Evolutionary conservation across 2,113 vertebrate genomes (phyloP), one percentile per base, ranked within the genome.

Genomic region (Machaerirhynchus nigripectus): DNA sequence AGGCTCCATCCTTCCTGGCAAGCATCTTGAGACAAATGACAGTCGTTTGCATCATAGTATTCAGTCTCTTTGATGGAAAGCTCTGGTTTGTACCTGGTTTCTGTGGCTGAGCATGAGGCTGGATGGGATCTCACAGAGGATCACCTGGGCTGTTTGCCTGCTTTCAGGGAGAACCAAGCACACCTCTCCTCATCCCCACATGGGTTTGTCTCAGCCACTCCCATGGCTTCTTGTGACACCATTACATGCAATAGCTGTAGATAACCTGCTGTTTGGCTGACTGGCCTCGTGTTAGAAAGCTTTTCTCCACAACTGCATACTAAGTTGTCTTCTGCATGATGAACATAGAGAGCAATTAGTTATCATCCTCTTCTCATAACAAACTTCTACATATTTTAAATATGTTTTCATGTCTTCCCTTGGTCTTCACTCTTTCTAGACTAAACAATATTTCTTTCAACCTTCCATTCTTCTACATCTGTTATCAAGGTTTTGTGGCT

Each of bases 41-140:
- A 39, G 15, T 70, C 0, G 0, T 42, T 60, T 2, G 0, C 23
- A 4, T 70, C 1, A 0, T 24, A 64, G 18, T 47, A 12, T 55
- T 81, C 18, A 47, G 39, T 77, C 18, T 75, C 55, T 69, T 55
- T 57, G 50, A 46, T 56, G 33, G 40, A 84, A 86, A 60, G 42
- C 56, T 40, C 40, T 60, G 24, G 39, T 47, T 31, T 88, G 37
- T 57, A 50, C 55, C 30, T 74, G 39, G 40, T 88, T 91, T 81
- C 50, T 81, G 31, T 73, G 80, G 46, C 40, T 0, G 0, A 49
- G 80, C 46, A 6, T 30, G 59, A 84, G 47, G 33, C 1, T 84
- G 69, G 52, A 47, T 1, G 3, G 56, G 39, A 63, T 87, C 64
- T 91, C 22, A 22, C 8, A 15, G 0, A 0, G 63, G 21, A 35